Evolutionary conservation across 2,113 vertebrate species (phyloP).

Genomic region (Clarias magur): DNA sequence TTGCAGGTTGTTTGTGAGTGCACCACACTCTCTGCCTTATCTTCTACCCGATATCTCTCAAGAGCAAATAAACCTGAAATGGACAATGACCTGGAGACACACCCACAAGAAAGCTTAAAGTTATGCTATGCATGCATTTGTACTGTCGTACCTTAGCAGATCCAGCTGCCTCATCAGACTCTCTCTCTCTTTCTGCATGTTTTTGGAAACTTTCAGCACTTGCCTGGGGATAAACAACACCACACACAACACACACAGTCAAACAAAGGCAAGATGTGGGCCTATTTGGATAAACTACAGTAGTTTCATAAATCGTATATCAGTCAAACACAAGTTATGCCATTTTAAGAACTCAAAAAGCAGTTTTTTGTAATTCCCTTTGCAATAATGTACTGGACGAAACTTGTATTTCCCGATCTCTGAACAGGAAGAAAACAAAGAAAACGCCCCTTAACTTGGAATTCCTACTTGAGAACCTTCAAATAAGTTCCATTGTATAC

Average conservation of each 20-base stretch:
- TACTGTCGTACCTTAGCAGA: slow-evolving; percentile 81
- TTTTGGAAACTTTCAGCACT: slow-evolving; percentile 84
- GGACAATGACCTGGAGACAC: not conserved
- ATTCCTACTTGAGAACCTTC: not conserved
- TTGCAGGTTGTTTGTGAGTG: not conserved
- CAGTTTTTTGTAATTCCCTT: not conserved
- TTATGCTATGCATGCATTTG: not conserved
- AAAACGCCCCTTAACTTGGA: not conserved
- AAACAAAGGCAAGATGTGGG: not conserved
- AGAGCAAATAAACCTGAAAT: slow-evolving; percentile 34
- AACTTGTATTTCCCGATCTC: not conserved
- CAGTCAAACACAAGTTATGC: not conserved
- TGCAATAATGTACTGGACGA: not conserved
- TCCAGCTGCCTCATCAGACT: slow-evolving; percentile 90
- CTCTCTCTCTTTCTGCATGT: slow-evolving; percentile 95
- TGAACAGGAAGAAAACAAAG: not conserved
- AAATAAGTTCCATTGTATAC: not conserved
- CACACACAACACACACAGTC: not conserved
- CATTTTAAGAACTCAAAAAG: not conserved
- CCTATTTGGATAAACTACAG: not conserved
- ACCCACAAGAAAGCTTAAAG: not conserved
- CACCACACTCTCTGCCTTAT: not conserved
- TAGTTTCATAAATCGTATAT: not conserved
- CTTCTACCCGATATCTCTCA: slow-evolving; percentile 9
- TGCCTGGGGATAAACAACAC: slow-evolving; percentile 68